phyloP scores from a whole-genome alignment of 92 coral and sea anemone species.

The Phymanthus crucifer region DNA sequence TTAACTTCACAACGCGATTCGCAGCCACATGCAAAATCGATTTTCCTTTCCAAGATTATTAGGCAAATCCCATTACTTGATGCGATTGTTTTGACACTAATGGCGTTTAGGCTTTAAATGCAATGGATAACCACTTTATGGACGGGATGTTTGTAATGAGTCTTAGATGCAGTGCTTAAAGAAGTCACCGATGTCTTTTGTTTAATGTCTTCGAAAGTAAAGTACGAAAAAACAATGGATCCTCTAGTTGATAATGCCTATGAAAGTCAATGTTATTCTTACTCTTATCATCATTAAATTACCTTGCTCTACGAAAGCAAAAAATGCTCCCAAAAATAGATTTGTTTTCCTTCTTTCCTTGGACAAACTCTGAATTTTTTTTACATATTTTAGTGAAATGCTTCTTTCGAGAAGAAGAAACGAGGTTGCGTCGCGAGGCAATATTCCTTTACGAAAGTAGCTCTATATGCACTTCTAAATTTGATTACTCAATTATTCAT shows the following conservation, averaged over 20 bases:
- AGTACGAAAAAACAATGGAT: not conserved
- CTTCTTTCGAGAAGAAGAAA: too few species aligned
- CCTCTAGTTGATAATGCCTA: not conserved
- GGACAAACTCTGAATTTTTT: not conserved
- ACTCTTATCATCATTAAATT: not conserved
- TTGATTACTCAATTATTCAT: too few species aligned
- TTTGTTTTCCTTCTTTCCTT: not conserved
- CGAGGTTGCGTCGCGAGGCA: too few species aligned
- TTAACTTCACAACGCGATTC: not conserved
- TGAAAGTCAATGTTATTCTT: not conserved
- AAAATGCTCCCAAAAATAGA: not conserved
- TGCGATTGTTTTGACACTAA: conserved; percentile 2
- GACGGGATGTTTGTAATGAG: conserved; percentile 3
- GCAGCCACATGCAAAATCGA: not conserved
- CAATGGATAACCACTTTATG: conserved; percentile 6
- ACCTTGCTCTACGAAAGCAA: not conserved
- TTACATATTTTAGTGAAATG: not conserved
- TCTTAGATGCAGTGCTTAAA: not conserved
- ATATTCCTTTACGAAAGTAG: too few species aligned
- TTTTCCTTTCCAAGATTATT: not conserved
- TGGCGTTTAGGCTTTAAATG: not conserved
- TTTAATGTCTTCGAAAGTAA: not conserved
- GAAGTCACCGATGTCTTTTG: not conserved
- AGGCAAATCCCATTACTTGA: conserved; percentile 2
- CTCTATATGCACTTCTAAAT: too few species aligned